These are phyloP conservation scores for Acromyrmex charruanus DNA, from an alignment of 1,140 invertebrate species.

Conservation along the genomic window DNA sequence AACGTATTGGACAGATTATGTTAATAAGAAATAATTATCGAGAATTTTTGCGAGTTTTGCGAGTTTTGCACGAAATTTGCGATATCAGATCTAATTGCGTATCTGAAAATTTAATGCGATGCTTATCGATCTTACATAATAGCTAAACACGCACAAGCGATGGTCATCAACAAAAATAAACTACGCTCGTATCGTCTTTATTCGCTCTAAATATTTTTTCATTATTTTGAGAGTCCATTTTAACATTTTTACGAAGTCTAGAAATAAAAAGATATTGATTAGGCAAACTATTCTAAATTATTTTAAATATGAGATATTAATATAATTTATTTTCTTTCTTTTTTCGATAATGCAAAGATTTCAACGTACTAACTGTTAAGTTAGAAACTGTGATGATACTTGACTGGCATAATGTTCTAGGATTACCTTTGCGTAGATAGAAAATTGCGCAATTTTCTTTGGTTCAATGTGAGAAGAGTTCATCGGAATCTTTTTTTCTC, in stretches of 20 bases:
- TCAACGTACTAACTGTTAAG: background rate
- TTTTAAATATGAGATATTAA: background rate
- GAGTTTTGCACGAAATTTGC: background rate
- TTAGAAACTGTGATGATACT: background rate
- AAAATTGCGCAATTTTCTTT: constrained; percentile 74
- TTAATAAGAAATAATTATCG: constrained; percentile 12
- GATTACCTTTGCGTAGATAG: constrained; percentile 3
- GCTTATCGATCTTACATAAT: constrained; percentile 42
- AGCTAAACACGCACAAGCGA: background rate
- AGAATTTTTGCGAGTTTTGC: background rate
- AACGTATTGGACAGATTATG: background rate
- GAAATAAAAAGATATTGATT: background rate
- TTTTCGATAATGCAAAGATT: background rate
- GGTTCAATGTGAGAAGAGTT: background rate
- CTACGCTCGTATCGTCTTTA: background rate
- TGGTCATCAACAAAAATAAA: background rate
- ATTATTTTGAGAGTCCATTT: background rate
- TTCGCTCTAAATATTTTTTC: background rate
- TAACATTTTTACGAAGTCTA: background rate
- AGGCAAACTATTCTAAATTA: background rate
- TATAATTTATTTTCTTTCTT: background rate
- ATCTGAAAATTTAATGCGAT: constrained; percentile 15
- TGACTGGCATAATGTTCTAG: background rate
- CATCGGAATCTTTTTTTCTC: constrained; percentile 12
- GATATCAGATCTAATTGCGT: constrained; percentile 27